Evolutionary conservation across 2,888 invertebrate genomes (phyloP).

Genomic region (Nymphalis urticae): DNA sequence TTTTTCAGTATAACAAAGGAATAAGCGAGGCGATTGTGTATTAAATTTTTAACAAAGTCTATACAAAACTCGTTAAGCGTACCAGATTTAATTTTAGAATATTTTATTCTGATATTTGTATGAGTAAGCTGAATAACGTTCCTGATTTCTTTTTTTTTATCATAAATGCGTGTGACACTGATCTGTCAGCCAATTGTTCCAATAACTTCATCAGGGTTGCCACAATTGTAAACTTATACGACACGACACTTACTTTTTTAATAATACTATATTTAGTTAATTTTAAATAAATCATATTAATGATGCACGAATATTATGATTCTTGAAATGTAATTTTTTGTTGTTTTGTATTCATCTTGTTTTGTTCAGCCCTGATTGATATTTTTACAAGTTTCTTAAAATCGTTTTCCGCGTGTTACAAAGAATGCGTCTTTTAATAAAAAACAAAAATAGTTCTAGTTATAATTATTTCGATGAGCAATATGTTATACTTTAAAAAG

Average conservation of each 20-base stretch:
- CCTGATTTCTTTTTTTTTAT: not conserved
- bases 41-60: too few relatives aligned
- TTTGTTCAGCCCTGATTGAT: slow-evolving; percentile 1
- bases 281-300: too few relatives aligned
- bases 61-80: too few relatives aligned
- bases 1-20: too few relatives aligned
- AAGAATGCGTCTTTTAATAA: not conserved
- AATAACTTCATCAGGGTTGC: slow-evolving; percentile 3
- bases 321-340: too few relatives aligned
- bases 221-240: not conserved
- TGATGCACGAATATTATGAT: too few relatives aligned
- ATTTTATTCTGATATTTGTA: not conserved
- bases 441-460: not conserved
- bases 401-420: not conserved
- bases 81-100: too few relatives aligned
- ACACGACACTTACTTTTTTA: too few relatives aligned
- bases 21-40: too few relatives aligned
- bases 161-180: not conserved
- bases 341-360: too few relatives aligned
- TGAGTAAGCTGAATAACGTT: not conserved
- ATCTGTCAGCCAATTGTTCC: slow-evolving; percentile 3
- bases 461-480: not conserved
- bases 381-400: not conserved
- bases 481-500: too few relatives aligned
- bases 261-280: too few relatives aligned